Conservation (phyloP, 1,140 invertebrate species). For the Drosophila erecta region DNA sequence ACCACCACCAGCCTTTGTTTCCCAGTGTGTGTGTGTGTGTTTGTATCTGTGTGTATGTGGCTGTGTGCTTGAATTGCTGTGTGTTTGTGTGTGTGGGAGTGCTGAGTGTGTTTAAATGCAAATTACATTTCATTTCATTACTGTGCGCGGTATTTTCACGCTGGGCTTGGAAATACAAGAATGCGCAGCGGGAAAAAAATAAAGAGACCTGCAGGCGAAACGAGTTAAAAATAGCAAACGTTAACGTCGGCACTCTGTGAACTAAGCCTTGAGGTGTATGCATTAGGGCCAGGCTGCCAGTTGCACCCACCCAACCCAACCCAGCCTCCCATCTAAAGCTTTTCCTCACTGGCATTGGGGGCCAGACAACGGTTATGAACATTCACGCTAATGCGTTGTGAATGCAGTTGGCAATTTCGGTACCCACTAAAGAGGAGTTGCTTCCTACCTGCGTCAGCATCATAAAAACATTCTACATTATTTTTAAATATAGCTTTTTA, state of each 20-base stretch:
- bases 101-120: constrained; percentile 70
- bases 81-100: neutral
- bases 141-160: constrained; percentile 73
- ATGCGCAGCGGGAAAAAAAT: constrained; percentile 39
- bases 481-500: too few species aligned
- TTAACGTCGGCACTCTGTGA: constrained; percentile 64
- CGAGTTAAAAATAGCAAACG: constrained; percentile 78
- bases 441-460: neutral
- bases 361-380: constrained; percentile 70
- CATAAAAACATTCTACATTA: neutral
- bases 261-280: constrained; percentile 71
- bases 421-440: constrained; percentile 12
- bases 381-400: constrained; percentile 77
- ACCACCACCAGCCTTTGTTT: constrained; percentile 16
- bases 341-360: constrained; percentile 23
- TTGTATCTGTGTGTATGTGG: neutral
- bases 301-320: constrained; percentile 39
- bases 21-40: neutral
- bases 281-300: constrained; percentile 65
- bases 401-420: constrained; percentile 65
- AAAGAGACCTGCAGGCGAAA: constrained; percentile 63
- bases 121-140: constrained; percentile 83
- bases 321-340: constrained; percentile 2
- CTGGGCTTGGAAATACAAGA: constrained; percentile 60
- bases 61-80: neutral